Evolutionary conservation across 2,113 vertebrate species (phyloP).

Genomic region (Erpornis zantholeuca): DNA sequence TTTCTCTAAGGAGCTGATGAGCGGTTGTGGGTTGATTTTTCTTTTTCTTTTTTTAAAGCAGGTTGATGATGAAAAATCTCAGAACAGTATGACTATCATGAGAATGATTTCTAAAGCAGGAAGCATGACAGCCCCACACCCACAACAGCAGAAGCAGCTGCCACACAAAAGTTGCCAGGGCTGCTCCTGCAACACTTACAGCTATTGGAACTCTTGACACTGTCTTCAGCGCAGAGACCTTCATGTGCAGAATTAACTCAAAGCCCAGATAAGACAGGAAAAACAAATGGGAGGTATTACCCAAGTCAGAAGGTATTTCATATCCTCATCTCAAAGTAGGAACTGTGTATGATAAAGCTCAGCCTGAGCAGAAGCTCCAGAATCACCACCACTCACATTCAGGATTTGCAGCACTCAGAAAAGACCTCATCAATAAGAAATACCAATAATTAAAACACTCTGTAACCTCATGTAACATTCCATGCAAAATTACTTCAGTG

Average conservation of each 20-base stretch:
- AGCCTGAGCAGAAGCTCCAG: not conserved
- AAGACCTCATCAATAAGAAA: not conserved
- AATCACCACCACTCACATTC: not conserved
- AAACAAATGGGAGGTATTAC: not conserved
- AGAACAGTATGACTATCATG: slow-evolving; percentile 56
- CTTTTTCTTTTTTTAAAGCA: slow-evolving; percentile 51
- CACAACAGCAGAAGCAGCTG: slow-evolving; percentile 56
- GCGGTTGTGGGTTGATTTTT: slow-evolving; percentile 28
- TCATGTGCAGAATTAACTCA: not conserved
- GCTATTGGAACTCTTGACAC: not conserved
- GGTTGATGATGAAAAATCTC: slow-evolving; percentile 37
- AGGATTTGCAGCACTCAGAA: not conserved
- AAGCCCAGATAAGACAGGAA: not conserved
- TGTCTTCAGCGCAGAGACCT: not conserved
- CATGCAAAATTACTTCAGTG: not conserved
- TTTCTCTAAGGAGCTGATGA: not conserved
- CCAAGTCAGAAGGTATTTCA: not conserved
- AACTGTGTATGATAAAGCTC: not conserved
- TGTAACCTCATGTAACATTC: not conserved
- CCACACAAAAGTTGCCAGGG: slow-evolving; percentile 39
- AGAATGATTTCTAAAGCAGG: slow-evolving; percentile 59
- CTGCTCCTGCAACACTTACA: not conserved
- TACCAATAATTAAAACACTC: not conserved
- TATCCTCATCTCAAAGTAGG: not conserved
- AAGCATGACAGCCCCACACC: slow-evolving; percentile 58